Base-by-base conservation (phyloP, 2,113 vertebrate genomes). In the Stegastes partitus region DNA sequence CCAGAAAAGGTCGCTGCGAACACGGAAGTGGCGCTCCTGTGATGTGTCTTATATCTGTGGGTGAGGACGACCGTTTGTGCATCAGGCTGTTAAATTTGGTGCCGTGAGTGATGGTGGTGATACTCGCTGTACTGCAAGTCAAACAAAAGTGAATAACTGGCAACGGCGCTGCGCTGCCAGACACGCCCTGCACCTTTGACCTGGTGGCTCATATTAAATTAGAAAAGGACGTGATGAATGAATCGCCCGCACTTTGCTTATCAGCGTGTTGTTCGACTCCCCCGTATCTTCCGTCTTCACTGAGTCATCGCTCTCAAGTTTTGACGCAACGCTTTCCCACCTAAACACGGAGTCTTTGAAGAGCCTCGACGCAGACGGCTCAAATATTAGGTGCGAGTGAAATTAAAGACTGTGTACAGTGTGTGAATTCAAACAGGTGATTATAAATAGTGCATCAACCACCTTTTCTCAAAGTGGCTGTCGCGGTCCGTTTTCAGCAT, bases 121-220 rank as follows among this genome's bases (percentile, higher is more conserved):
- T 50, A 45, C 22, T 26, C 5, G 18, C 34, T 37, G 70, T 2
- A 57, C 21, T 68, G 45, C 50, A 56, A 68, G 42, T 45, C 39
- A 78, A 56, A 49, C 42, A 79, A 42, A 58, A 51, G 42, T 34
- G 31, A 50, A 50, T 26, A 39, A 26, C 28, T 21, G 49, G 61
- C 74, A 25, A 18, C 39, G 5, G 11, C 45, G 62, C 14, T 45
- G 1, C 14, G 6, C 5, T n/a, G 53, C 28, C 25, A 15, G 72
- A 63, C 85, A 88, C 79, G 54, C 89, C 85, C 69, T 56, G 54
- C 21, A 87, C 81, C 72, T 90, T 85, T 53, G 73, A 80, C 84
- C 87, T 11, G 42, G 67, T 8, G 5, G 19, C 37, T 84, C 53
- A 19, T 49, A 69, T 76, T 68, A 50, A 84, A 81, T 72, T 25